phyloP scores from a whole-genome alignment of 2,113 vertebrate species.

The Paratilapia polleni region DNA sequence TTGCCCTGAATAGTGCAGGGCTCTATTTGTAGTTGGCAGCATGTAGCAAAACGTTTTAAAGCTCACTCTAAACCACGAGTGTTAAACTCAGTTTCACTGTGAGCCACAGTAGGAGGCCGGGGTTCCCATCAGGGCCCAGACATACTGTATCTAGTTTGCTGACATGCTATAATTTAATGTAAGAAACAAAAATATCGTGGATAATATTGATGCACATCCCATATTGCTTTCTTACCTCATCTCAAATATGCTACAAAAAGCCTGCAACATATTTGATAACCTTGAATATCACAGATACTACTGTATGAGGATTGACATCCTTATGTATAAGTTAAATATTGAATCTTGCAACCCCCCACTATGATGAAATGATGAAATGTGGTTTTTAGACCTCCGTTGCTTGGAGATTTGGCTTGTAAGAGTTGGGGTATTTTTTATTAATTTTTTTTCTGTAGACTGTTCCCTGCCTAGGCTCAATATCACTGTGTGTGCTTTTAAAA shows the following conservation, averaged over 20 bases:
- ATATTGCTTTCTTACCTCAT: too few species aligned
- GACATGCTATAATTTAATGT: background rate
- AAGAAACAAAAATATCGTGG: fast-evolving
- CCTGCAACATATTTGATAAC: too few species aligned
- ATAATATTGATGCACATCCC: background rate
- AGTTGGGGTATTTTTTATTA: too few species aligned
- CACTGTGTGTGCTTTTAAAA: background rate
- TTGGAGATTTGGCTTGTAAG: background rate
- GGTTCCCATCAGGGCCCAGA: fast-evolving
- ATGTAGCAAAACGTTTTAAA: background rate
- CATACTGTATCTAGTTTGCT: fast-evolving
- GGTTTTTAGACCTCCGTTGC: background rate
- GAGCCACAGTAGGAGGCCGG: background rate
- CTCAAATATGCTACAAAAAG: background rate
- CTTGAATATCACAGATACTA: background rate
- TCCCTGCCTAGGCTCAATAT: background rate
- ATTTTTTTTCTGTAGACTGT: background rate
- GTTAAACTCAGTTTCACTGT: background rate
- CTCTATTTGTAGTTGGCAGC: background rate
- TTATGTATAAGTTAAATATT: background rate
- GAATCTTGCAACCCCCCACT: too few species aligned
- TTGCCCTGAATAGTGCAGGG: background rate
- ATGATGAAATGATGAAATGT: background rate
- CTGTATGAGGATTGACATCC: background rate
- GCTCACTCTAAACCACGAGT: background rate